phyloP scores from a whole-genome alignment of 2,888 invertebrate species.

The Euplexia lucipara region DNA sequence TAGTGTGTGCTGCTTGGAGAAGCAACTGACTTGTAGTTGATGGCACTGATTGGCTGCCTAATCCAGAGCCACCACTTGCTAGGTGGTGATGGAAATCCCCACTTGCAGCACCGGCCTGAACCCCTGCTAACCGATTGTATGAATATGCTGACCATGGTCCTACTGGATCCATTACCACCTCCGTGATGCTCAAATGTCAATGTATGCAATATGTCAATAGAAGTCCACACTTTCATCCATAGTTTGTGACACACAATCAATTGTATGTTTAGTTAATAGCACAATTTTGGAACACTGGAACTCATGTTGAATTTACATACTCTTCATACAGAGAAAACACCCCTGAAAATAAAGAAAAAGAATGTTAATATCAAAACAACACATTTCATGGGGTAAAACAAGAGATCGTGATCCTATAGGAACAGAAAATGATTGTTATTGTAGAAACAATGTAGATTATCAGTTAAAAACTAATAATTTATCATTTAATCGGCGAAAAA shows the following conservation, averaged over 20 bases:
- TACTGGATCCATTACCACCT: conserved; percentile 96
- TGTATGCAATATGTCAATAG: conserved; percentile 87
- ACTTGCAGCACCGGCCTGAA: conserved; percentile 93
- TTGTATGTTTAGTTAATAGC: conserved; percentile 77
- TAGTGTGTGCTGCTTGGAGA: conserved; percentile 92
- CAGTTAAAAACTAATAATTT: background rate
- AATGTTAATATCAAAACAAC: conserved; percentile 70
- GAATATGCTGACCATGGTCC: conserved; percentile 97
- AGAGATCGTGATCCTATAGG: conserved; percentile 56
- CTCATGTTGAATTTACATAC: conserved; percentile 78
- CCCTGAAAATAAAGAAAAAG: conserved; percentile 85
- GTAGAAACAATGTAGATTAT: background rate
- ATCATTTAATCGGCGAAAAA: conserved; percentile 13
- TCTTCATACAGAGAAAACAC: conserved; percentile 77
- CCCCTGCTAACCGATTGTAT: conserved; percentile 95
- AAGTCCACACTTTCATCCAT: conserved; percentile 90
- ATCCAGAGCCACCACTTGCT: conserved; percentile 90
- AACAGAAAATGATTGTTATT: conserved; percentile 32
- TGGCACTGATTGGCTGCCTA: conserved; percentile 90
- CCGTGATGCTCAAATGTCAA: conserved; percentile 85
- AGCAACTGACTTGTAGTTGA: conserved; percentile 93
- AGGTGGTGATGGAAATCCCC: conserved; percentile 93
- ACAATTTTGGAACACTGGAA: conserved; percentile 81
- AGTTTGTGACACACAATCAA: conserved; percentile 84
- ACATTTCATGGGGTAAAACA: conserved; percentile 40